Percentiles rank a stretch among this genome's conserved stretches.
Evolutionary conservation across 2,113 vertebrate species (phyloP).

Genomic region (Eudyptes chrysolophus): DNA sequence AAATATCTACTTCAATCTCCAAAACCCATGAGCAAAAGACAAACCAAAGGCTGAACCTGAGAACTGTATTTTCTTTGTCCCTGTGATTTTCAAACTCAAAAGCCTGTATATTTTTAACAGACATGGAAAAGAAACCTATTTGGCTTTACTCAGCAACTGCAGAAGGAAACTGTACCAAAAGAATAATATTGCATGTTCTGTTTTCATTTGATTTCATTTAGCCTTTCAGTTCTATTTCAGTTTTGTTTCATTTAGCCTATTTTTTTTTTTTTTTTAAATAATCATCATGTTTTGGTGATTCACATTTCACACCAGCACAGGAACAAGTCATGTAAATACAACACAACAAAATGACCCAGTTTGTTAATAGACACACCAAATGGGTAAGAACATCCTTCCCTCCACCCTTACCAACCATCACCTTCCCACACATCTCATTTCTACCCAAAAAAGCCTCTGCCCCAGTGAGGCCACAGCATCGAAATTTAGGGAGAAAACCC

Average conservation of each 20-base stretch:
- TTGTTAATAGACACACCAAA: conserved; percentile 55
- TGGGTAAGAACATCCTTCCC: conserved; percentile 56
- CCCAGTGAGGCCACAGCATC: neutral
- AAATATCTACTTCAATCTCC: neutral
- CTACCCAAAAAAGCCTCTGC: conserved; percentile 43
- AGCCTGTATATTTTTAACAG: conserved; percentile 14
- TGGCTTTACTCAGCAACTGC: conserved; percentile 28
- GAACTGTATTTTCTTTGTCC: neutral
- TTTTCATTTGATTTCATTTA: conserved; percentile 46
- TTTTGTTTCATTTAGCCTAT: conserved; percentile 33
- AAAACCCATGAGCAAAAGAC: neutral
- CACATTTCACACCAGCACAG: conserved; percentile 62
- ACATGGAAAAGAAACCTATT: neutral
- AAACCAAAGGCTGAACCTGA: neutral
- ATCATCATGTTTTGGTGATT: conserved; percentile 64
- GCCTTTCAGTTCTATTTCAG: conserved; percentile 56
- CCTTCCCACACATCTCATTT: conserved; percentile 54
- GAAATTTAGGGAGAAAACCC: conserved; percentile 18
- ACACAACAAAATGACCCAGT: conserved; percentile 57
- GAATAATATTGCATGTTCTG: conserved; percentile 20
- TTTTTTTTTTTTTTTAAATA: conserved; percentile 22
- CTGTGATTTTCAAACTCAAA: neutral
- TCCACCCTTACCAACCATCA: conserved; percentile 49
- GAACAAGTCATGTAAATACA: conserved; percentile 65
- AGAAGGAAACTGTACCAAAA: conserved; percentile 24